Conservation (phyloP, 2,888 invertebrate genomes). For the Spilarctia lutea region DNA sequence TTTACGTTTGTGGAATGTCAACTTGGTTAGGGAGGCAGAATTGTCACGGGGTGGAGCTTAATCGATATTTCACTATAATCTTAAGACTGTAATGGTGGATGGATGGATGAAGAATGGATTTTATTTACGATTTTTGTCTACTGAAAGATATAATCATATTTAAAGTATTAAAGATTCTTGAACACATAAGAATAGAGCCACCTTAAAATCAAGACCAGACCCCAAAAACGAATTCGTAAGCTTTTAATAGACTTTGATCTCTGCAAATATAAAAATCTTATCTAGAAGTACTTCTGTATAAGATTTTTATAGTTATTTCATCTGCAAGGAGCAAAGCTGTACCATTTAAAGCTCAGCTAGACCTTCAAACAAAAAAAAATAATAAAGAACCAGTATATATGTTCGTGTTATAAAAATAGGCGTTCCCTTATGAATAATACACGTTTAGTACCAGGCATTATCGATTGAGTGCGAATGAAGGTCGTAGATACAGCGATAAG, state of each 20-base stretch:
- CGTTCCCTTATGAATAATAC: slow-evolving; percentile 34
- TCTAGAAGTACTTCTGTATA: neutral
- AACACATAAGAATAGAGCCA: neutral
- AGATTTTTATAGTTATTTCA: neutral
- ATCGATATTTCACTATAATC: too few species aligned
- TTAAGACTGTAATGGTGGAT: too few species aligned
- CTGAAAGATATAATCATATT: too few species aligned
- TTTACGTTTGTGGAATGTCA: too few species aligned
- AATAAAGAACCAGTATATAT: neutral
- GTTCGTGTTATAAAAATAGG: neutral
- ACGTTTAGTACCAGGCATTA: slow-evolving; percentile 40
- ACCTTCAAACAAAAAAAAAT: neutral
- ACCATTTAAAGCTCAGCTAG: neutral
- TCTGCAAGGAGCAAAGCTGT: neutral
- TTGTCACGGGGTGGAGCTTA: too few species aligned
- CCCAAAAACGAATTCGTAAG: neutral
- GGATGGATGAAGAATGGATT: too few species aligned
- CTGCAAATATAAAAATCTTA: neutral
- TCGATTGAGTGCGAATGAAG: slow-evolving; percentile 52
- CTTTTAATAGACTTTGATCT: neutral
- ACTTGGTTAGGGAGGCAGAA: too few species aligned
- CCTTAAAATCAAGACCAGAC: neutral
- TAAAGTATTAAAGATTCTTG: too few species aligned
- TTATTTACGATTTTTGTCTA: too few species aligned
- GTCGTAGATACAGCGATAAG: slow-evolving; percentile 39